A percentile compares a stretch with the other conserved stretches of the same genome.
Evolutionary conservation across 2,113 vertebrate genomes (phyloP).

Genomic region (Siniperca knerii): DNA sequence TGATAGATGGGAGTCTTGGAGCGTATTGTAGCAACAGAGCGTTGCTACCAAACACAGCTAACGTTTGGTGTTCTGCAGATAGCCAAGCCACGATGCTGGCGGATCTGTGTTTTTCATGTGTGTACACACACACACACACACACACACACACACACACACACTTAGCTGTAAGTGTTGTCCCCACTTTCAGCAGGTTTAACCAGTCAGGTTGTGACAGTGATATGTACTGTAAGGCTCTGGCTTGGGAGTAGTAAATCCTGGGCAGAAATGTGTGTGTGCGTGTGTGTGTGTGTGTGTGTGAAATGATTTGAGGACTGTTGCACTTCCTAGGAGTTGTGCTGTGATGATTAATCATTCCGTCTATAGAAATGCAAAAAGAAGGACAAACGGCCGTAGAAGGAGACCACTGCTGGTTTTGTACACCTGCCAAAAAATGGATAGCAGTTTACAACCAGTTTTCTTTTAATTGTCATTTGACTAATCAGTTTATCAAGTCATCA

Average conservation of each 20-base stretch:
- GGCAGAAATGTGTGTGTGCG: background rate
- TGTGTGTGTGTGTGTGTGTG: background rate
- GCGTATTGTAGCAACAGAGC: constrained; percentile 54
- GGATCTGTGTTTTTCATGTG: constrained; percentile 14
- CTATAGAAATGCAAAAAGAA: background rate
- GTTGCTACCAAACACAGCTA: constrained; percentile 56
- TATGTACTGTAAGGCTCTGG: background rate
- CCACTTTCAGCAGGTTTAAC: constrained; percentile 23
- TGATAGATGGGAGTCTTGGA: constrained; percentile 43
- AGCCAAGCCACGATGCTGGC: constrained; percentile 30
- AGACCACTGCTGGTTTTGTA: no score
- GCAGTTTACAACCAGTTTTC: background rate
- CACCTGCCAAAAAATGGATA: background rate
- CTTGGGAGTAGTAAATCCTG: background rate
- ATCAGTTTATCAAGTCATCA: background rate
- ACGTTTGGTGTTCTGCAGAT: constrained; percentile 12
- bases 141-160: constrained; percentile 9
- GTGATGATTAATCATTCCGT: background rate
- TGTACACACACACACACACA: no score
- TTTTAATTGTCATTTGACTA: background rate
- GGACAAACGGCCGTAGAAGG: background rate
- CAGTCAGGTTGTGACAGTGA: constrained; percentile 7
- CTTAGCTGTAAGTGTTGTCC: background rate
- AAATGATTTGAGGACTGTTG: background rate
- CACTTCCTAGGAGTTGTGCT: no score